These are phyloP conservation scores for Harpagus bidentatus DNA, from an alignment of 2,113 vertebrate species.

Conservation along the genomic window DNA sequence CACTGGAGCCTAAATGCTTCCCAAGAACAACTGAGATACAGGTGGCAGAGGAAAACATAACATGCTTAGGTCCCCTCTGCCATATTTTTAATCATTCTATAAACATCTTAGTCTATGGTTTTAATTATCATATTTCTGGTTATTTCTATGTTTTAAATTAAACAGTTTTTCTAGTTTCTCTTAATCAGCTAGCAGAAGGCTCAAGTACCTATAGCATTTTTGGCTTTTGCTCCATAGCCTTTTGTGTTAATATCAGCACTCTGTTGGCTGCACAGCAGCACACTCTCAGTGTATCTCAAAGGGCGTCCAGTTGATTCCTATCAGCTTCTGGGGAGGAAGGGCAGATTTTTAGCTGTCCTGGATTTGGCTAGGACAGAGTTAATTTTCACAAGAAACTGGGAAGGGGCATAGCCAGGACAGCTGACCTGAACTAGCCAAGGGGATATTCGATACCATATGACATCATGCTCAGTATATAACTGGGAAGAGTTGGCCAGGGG, in stretches of 20 bases:
- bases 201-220: background rate
- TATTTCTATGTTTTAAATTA: background rate
- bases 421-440: no score
- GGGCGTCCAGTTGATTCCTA: background rate
- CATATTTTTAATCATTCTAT: background rate
- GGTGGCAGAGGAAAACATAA: background rate
- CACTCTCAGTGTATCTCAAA: rapidly evolving
- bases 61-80: background rate
- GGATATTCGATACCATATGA: no score
- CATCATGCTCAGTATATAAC: no score
- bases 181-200: background rate
- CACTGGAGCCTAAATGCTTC: background rate
- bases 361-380: no score
- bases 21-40: background rate
- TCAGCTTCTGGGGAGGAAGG: background rate
- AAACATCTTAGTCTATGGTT: background rate
- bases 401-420: no score
- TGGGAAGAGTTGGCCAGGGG: no score
- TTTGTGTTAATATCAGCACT: background rate
- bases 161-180: background rate
- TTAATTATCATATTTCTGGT: background rate
- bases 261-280: background rate
- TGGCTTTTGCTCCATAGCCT: background rate
- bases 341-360: background rate
- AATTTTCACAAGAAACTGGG: no score